These are phyloP conservation scores for Polyommatus icarus DNA, from an alignment of 2,888 invertebrate genomes.

Conservation along the genomic window DNA sequence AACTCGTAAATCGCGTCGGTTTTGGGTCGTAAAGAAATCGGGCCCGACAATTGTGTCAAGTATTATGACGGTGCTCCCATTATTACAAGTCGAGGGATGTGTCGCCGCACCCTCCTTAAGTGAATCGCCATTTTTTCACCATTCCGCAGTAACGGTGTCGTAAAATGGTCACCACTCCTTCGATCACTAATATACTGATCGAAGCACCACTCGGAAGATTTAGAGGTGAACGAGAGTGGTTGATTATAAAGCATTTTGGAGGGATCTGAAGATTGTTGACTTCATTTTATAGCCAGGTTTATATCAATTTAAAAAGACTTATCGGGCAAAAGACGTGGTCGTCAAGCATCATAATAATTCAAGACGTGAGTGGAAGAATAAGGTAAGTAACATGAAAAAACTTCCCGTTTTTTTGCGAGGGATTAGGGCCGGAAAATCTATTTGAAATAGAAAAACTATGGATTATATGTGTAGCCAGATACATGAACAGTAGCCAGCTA, in stretches of 20 bases:
- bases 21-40: slow-evolving; percentile 69
- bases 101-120: background rate
- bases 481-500: too few species aligned
- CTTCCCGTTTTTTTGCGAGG: too few species aligned
- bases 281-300: background rate
- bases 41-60: slow-evolving; percentile 51
- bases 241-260: background rate
- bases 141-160: background rate
- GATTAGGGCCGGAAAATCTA: too few species aligned
- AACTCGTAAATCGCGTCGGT: slow-evolving; percentile 60
- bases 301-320: too few species aligned
- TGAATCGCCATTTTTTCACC: slow-evolving; percentile 18
- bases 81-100: slow-evolving; percentile 30
- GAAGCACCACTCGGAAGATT: background rate
- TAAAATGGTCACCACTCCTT: background rate
- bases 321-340: too few species aligned
- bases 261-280: background rate
- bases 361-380: too few species aligned
- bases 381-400: too few species aligned
- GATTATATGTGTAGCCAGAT: too few species aligned
- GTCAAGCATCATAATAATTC: too few species aligned
- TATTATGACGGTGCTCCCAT: slow-evolving; percentile 45
- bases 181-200: too few species aligned
- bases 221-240: background rate
- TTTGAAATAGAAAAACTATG: too few species aligned